These are phyloP conservation scores for Neotoxoptera formosana DNA, from an alignment of 1,140 invertebrate species.

Conservation along the genomic window DNA sequence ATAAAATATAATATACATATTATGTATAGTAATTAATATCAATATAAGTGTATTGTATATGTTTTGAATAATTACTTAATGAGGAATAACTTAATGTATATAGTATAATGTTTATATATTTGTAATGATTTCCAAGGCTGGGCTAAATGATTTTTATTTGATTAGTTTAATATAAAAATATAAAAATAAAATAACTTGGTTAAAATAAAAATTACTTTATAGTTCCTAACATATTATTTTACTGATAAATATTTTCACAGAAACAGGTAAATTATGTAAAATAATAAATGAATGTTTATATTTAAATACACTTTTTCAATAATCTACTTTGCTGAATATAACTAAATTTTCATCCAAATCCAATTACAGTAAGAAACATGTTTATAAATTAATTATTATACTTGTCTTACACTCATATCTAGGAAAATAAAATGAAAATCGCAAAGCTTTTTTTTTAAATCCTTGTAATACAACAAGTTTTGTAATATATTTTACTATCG, in stretches of 20 bases:
- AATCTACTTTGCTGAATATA: background rate
- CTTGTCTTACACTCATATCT: no score
- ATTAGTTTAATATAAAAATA: background rate
- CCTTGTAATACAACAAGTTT: no score
- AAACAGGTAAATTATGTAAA: background rate
- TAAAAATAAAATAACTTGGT: background rate
- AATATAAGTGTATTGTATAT: no score
- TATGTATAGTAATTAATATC: no score
- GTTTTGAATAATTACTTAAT: background rate
- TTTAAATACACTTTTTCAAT: no score
- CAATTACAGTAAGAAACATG: no score
- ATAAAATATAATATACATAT: background rate
- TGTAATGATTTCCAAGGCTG: background rate
- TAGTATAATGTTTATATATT: background rate
- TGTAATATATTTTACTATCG: no score
- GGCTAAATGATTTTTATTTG: background rate
- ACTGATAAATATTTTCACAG: background rate
- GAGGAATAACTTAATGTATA: no score
- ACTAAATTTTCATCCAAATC: background rate
- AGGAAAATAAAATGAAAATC: no score
- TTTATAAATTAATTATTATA: no score
- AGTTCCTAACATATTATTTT: background rate
- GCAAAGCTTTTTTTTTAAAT: no score
- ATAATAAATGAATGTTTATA: background rate
- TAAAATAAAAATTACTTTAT: background rate